These are phyloP conservation scores for Lymantria dispar DNA, from an alignment of 2,888 invertebrate genomes.

Conservation along the genomic window DNA sequence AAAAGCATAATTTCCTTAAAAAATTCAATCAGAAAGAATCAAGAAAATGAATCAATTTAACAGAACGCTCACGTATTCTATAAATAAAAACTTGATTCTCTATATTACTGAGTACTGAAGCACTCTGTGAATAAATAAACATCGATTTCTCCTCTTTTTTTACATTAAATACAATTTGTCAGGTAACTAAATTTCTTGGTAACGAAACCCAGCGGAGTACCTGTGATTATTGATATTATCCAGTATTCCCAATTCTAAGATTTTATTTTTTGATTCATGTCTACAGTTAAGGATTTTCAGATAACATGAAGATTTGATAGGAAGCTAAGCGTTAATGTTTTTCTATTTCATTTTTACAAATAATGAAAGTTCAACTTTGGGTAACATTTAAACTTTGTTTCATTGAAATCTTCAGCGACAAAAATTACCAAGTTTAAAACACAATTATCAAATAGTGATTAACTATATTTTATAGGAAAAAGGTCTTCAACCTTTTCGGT, in stretches of 20 bases:
- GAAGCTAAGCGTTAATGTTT: too few relatives aligned
- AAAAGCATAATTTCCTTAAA: not conserved
- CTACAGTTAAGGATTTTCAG: too few relatives aligned
- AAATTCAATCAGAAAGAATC: not conserved
- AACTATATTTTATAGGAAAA: too few relatives aligned
- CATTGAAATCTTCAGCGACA: too few relatives aligned
- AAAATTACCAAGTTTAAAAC: too few relatives aligned
- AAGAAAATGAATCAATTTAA: not conserved
- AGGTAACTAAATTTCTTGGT: not conserved
- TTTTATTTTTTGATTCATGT: not conserved
- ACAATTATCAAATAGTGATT: too few relatives aligned
- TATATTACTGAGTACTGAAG: slow-evolving; percentile 10
- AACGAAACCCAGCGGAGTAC: not conserved
- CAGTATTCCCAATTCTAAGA: not conserved
- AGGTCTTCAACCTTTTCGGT: too few relatives aligned
- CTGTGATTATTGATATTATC: not conserved
- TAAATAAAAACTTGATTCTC: slow-evolving; percentile 1
- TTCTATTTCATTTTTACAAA: too few relatives aligned
- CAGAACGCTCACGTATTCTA: not conserved
- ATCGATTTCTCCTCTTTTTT: not conserved
- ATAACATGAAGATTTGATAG: too few relatives aligned
- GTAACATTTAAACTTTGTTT: too few relatives aligned
- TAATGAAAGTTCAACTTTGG: too few relatives aligned
- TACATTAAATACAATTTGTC: not conserved
- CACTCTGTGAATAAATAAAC: not conserved